Evolutionary conservation across 2,797 vertebrate genomes (phyloP).

Genomic region (Anguilla megastoma): DNA sequence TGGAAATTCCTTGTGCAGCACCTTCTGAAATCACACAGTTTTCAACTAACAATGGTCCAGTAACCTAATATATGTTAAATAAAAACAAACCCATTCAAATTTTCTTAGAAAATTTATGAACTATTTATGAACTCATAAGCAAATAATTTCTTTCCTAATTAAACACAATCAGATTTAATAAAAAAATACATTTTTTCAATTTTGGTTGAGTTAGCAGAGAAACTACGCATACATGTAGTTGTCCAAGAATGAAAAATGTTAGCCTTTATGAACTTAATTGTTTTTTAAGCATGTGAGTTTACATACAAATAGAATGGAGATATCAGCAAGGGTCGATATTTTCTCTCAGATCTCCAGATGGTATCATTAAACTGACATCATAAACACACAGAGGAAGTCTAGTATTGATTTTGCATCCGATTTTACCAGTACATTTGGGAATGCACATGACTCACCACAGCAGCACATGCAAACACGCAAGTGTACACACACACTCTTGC

Average conservation of each 20-base stretch:
- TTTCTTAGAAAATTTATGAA: too few relatives aligned
- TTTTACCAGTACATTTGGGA: neutral
- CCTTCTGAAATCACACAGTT: too few relatives aligned
- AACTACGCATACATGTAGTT: neutral
- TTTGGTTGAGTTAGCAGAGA: too few relatives aligned
- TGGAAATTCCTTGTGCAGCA: too few relatives aligned
- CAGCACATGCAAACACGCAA: neutral
- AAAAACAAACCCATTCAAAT: too few relatives aligned
- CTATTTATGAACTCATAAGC: too few relatives aligned
- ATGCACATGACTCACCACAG: neutral
- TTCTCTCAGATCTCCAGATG: neutral
- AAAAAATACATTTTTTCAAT: too few relatives aligned
- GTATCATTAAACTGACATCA: slow-evolving; percentile 5
- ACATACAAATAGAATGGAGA: slow-evolving; percentile 9
- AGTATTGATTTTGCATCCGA: slow-evolving; percentile 2
- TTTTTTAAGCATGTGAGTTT: neutral
- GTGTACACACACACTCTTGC: neutral
- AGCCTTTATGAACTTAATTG: neutral
- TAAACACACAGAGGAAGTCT: neutral
- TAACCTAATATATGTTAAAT: too few relatives aligned
- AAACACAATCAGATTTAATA: too few relatives aligned
- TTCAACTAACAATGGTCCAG: too few relatives aligned
- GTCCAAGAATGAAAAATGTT: neutral
- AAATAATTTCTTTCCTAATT: too few relatives aligned
- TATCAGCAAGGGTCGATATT: neutral